Base-by-base conservation (phyloP, 1,140 invertebrate species). In the Eubasilissa regina region DNA sequence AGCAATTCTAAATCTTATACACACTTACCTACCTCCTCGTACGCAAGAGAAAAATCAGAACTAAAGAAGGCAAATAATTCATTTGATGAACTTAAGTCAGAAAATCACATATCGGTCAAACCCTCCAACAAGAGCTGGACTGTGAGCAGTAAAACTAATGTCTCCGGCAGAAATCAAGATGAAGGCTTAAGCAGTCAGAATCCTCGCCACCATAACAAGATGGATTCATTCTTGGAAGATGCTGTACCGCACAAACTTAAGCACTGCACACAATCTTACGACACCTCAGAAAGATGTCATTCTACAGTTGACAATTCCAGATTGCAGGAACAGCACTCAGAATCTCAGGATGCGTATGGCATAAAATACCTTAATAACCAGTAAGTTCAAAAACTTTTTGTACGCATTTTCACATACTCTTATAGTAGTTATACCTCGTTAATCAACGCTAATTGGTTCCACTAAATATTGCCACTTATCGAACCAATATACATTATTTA, bases 1-100 rank as follows among this genome's bases (percentile, higher is more conserved):
- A 83, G 81, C 13, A 80, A 79, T 19, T 83, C 76, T 0, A 83
- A 83, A 74, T 83, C 81, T 21, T 83, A 80, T 58, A 79, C 72
- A 43, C 81, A 83, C 66, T 47, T 83, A 62, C 81, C 81, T 8
- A 72, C 64, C 45, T 51, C 77, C 7, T 62, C 70, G 15, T 56
- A 25, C n/a, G 51, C 17, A 4, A 47, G 51, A 80, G 76, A 80
- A 4, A 83, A 80, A 62, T 10, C 47, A 19, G 78, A 75, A 64
- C 17, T 60, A 3, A 60, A 78, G 15, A 60, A 35, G 6, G 1
- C 73, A 17, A 53, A 79, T 47, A 53, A 73, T 51, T 82, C 70
- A 10, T 62, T 80, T 21, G 68, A 56, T 13, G 75, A 83, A 58
- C 73, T 79, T 3, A 25, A 55, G 3, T 44, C 72, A 17, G 70